Evolutionary conservation across 2,113 vertebrate genomes (phyloP).

Genomic region (Lagopus leucura): DNA sequence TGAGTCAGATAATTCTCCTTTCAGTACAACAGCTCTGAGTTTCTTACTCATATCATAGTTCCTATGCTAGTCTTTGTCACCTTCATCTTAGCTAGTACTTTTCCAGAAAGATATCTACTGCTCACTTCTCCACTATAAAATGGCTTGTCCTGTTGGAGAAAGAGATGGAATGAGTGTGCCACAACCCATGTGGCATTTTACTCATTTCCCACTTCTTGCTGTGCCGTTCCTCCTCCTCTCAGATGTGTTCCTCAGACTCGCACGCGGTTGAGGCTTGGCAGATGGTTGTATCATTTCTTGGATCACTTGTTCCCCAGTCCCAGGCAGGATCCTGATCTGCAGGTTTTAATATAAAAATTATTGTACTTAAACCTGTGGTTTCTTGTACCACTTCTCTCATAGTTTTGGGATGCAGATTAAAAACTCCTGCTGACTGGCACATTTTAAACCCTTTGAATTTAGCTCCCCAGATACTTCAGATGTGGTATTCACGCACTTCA

Average conservation of each 20-base stretch:
- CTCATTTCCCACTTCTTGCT: not conserved
- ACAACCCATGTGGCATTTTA: not conserved
- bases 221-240: not conserved
- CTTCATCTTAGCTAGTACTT: not conserved
- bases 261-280: not conserved
- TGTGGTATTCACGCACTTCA: not conserved
- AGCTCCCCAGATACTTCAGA: not conserved
- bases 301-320: not conserved
- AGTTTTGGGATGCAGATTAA: not conserved
- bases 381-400: not conserved
- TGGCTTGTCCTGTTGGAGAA: not conserved
- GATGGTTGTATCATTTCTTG: not conserved
- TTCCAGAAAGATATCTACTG: not conserved
- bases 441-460: not conserved
- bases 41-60: not conserved
- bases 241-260: not conserved
- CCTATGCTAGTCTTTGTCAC: not conserved
- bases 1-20: slow-evolving; percentile 10
- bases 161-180: not conserved
- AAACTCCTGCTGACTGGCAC: not conserved
- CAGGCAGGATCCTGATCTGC: not conserved
- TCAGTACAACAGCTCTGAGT: not conserved
- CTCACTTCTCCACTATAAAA: not conserved
- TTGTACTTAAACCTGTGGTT: not conserved
- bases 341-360: slow-evolving; percentile 8